These are phyloP conservation scores for Apomyelois bistriatella DNA, from an alignment of 2,888 invertebrate genomes.

Conservation along the genomic window DNA sequence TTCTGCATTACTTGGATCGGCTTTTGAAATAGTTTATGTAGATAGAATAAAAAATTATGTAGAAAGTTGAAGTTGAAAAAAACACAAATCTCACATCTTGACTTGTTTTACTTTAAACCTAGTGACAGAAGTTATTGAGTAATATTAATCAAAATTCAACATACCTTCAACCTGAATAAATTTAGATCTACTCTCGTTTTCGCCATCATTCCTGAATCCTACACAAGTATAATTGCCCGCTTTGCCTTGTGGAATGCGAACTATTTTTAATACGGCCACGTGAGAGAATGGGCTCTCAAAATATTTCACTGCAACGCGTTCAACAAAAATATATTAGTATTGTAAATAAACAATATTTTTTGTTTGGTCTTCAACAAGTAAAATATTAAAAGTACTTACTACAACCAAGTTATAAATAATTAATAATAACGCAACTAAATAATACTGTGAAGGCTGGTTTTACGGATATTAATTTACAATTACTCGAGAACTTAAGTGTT, in stretches of 20 bases:
- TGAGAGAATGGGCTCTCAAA: conserved; percentile 39
- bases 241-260: conserved; percentile 37
- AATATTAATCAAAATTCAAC: too few relatives aligned
- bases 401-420: too few relatives aligned
- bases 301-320: conserved; percentile 37
- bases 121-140: too few relatives aligned
- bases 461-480: too few relatives aligned
- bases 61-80: too few relatives aligned
- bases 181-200: conserved; percentile 29
- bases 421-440: too few relatives aligned
- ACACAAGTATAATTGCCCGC: conserved; percentile 51
- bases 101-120: neutral
- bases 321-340: conserved; percentile 20
- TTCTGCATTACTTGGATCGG: too few relatives aligned
- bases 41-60: too few relatives aligned
- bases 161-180: conserved; percentile 50
- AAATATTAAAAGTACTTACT: too few relatives aligned
- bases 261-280: conserved; percentile 47
- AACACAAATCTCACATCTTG: too few relatives aligned
- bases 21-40: too few relatives aligned
- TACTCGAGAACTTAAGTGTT: neutral
- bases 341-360: conserved; percentile 6
- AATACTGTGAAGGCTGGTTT: too few relatives aligned
- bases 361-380: neutral
- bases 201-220: conserved; percentile 32